Percentiles rank a stretch among this genome's conserved stretches.
phyloP scores from a whole-genome alignment of 2,888 invertebrate genomes.

The Drosophila mimetica region DNA sequence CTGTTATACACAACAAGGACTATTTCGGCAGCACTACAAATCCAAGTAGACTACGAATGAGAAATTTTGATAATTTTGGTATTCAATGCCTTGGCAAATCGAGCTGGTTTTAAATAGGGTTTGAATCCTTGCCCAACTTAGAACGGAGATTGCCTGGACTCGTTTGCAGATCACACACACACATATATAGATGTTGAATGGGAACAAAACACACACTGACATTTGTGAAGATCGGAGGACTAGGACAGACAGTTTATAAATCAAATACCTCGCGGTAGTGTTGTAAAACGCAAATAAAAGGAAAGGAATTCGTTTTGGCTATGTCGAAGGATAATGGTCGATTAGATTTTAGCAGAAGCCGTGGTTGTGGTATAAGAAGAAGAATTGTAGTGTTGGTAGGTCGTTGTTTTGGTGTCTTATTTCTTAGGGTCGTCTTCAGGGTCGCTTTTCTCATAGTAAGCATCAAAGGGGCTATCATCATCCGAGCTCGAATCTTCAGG shows the following conservation, averaged over 20 bases:
- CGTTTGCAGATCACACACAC: slow-evolving; percentile 39
- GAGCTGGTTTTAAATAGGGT: background rate
- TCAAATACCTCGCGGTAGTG: slow-evolving; percentile 61
- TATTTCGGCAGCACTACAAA: slow-evolving; percentile 10
- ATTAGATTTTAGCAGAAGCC: slow-evolving; percentile 20
- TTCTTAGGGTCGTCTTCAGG: slow-evolving; percentile 74
- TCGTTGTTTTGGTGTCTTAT: slow-evolving; percentile 41
- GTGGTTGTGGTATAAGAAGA: slow-evolving; percentile 38
- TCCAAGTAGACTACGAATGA: slow-evolving; percentile 13
- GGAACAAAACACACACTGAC: slow-evolving; percentile 7
- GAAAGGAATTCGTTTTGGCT: slow-evolving; percentile 36
- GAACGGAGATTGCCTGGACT: slow-evolving; percentile 66
- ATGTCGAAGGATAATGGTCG: slow-evolving; percentile 24
- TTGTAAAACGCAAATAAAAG: slow-evolving; percentile 40
- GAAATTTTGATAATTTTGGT: slow-evolving; percentile 9
- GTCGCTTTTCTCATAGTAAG: slow-evolving; percentile 82
- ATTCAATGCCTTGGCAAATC: background rate
- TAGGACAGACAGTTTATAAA: slow-evolving; percentile 28
- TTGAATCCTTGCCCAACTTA: slow-evolving; percentile 7
- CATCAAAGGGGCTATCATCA: slow-evolving; percentile 83
- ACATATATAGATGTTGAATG: slow-evolving; percentile 14
- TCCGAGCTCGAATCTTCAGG: slow-evolving; percentile 84
- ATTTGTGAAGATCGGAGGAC: slow-evolving; percentile 15
- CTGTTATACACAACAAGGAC: slow-evolving; percentile 25
- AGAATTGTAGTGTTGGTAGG: slow-evolving; percentile 32